phyloP scores from a whole-genome alignment of 2,888 invertebrate species.

The Nomada fucata region DNA sequence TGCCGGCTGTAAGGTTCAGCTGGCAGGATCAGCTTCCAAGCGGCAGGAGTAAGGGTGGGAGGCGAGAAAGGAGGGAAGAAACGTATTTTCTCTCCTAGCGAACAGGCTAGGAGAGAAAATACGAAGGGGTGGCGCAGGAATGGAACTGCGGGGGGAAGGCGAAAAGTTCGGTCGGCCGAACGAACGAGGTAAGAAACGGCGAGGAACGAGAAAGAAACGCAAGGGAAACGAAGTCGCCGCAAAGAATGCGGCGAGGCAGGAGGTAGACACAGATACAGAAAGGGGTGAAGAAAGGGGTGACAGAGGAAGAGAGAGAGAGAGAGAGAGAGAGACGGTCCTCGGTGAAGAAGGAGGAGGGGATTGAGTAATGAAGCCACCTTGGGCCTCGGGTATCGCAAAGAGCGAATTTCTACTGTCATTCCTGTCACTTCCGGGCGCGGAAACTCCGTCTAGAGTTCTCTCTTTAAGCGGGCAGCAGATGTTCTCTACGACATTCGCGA shows the following conservation, averaged over 20 bases:
- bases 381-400: slow-evolving; percentile 49
- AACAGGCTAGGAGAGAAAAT: not conserved
- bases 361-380: slow-evolving; percentile 21
- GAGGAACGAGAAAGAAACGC: not conserved
- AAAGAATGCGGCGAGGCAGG: slow-evolving; percentile 10
- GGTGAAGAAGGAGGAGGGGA: slow-evolving; percentile 4
- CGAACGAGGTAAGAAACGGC: not conserved
- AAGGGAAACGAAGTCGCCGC: not conserved
- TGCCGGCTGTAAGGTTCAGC: not conserved
- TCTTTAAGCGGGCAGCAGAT: slow-evolving; percentile 77
- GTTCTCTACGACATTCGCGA: slow-evolving; percentile 77
- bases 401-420: slow-evolving; percentile 69
- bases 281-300: not conserved
- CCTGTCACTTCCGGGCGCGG: slow-evolving; percentile 73
- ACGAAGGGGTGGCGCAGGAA: not conserved
- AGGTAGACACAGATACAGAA: not conserved
- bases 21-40: not conserved
- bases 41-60: not conserved
- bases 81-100: no score
- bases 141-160: not conserved
- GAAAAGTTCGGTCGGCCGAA: not conserved
- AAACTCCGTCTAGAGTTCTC: slow-evolving; percentile 59
- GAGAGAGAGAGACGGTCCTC: not conserved
- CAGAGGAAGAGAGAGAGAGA: no score
- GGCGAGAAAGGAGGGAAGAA: not conserved